Base-by-base conservation (phyloP, 2,888 invertebrate species). In the Thymelicus sylvestris region DNA sequence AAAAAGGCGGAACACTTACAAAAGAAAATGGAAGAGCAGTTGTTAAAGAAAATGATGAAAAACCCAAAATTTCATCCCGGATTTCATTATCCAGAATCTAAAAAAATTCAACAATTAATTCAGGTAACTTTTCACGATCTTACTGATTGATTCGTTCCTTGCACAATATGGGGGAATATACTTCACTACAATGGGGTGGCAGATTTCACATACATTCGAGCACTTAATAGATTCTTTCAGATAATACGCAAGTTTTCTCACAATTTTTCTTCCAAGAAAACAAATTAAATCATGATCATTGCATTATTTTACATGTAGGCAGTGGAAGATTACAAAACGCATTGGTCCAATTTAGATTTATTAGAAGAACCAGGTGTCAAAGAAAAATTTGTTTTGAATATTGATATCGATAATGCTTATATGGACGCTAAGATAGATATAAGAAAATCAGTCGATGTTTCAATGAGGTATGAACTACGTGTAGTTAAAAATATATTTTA, bases 51-150 rank as follows among this genome's bases (percentile, higher is more conserved):
- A 73, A 82, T 89, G 64, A 87, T 88, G 88, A 91, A 87, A 75
- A 88, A 90, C 67, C 91, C 91, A 24, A 83, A 75, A 0, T 75
- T 82, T 76, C 90, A 91, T 74, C 91, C 91, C 1, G 92, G 92
- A 5, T 92, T 84, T 69, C 4, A 75, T 2, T 92, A 84, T 63
- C 91, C 90, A 7, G 60, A 76, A 60, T 91, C 91, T 0, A 85
- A 83, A 57, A 85, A 80, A 73, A 83, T 81, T 19, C 65, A 78
- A 12, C 60, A 77, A 19, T 77, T 90, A 67, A 31, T 83, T 47
- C 70, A 85, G 77, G 90, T 88, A 31, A 72, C n/a, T 38, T 19
- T 19, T 19, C 19, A 19, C 19, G 19, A 19, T 19, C 19, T 19
- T 19, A 19, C n/a, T n/a, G n/a, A n/a, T n/a, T n/a, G n/a, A n/a